Conservation (phyloP, 2,888 invertebrate species). For the Nephrotoma guestfalica region DNA sequence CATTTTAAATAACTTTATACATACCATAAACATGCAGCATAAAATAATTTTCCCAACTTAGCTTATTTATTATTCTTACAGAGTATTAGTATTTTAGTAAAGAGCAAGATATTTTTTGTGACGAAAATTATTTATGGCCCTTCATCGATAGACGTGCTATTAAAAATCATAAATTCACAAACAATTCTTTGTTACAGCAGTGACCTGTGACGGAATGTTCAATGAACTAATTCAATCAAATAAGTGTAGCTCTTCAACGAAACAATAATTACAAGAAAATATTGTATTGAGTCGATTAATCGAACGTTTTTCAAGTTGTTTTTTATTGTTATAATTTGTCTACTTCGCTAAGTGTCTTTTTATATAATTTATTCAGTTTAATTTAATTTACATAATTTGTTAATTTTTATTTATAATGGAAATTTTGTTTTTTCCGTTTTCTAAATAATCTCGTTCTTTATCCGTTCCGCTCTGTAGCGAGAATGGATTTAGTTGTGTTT, state of each 20-base stretch:
- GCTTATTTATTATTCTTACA: background rate
- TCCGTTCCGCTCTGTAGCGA: background rate
- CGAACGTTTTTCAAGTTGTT: background rate
- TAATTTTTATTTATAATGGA: background rate
- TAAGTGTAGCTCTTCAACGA: background rate
- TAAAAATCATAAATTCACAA: background rate
- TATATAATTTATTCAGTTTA: background rate
- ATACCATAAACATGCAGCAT: background rate
- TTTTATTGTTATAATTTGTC: background rate
- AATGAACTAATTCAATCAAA: background rate
- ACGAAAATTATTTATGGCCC: no score
- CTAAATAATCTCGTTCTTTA: background rate
- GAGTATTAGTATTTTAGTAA: background rate
- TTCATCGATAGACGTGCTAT: background rate
- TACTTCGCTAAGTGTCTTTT: background rate
- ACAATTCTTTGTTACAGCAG: background rate
- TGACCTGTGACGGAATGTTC: background rate
- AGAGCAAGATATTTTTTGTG: no score
- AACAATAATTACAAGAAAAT: background rate
- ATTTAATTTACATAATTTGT: background rate
- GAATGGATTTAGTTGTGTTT: background rate
- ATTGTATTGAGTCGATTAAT: background rate
- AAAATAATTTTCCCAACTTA: background rate
- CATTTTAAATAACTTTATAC: background rate
- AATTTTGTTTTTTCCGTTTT: background rate